Percentiles rank a stretch among this genome's conserved stretches.
Conservation (phyloP, 1,140 invertebrate genomes). For the Panagrolaimus sp. region DNA sequence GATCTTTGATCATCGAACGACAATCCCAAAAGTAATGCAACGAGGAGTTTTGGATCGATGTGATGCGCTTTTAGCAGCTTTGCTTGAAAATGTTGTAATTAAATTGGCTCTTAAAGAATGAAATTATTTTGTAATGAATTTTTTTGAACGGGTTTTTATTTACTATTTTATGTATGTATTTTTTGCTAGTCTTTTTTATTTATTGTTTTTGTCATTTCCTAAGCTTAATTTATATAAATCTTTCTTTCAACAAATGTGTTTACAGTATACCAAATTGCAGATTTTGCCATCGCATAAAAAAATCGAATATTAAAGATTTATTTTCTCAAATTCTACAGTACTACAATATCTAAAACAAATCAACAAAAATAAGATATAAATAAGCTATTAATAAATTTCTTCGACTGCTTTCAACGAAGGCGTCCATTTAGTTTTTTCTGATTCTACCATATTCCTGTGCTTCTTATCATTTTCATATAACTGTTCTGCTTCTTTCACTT, state of each 20-base stretch:
- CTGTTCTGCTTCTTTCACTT: constrained; percentile 40
- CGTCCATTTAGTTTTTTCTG: constrained; percentile 11
- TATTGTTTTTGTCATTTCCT: no score
- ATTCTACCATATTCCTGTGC: not conserved
- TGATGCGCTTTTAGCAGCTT: constrained; percentile 70
- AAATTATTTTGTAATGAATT: not conserved
- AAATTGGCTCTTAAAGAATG: constrained; percentile 10
- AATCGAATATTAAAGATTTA: no score
- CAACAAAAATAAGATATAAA: no score
- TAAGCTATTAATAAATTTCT: constrained; percentile 1
- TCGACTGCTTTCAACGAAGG: not conserved
- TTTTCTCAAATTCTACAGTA: no score
- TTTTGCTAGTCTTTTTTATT: no score
- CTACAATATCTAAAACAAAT: no score
- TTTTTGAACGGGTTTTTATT: no score
- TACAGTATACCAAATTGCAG: no score
- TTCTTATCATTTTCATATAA: constrained; percentile 20
- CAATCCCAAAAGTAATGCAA: constrained; percentile 98
- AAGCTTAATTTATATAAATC: no score
- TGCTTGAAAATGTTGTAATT: constrained; percentile 23
- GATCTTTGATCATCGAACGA: constrained; percentile 90
- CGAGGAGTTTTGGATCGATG: constrained; percentile 90
- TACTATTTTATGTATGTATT: no score
- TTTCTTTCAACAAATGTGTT: no score
- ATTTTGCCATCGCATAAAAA: no score